Evolutionary conservation across 1,140 invertebrate genomes (phyloP).

Genomic region (Cherax quadricarinatus): DNA sequence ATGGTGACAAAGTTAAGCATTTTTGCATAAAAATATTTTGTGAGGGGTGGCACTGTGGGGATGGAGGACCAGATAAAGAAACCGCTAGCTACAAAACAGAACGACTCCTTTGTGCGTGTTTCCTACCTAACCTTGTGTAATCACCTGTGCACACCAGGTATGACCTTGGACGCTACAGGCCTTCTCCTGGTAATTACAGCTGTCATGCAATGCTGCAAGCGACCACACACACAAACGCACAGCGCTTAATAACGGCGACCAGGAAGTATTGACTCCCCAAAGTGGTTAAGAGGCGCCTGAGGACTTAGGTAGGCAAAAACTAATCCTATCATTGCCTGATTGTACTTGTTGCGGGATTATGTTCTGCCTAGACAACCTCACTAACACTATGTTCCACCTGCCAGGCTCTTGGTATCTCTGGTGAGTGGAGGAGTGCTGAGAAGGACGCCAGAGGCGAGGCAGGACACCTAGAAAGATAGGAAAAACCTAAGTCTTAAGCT

Average conservation of each 20-base stretch:
- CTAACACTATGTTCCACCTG: neutral
- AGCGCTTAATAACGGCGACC: neutral
- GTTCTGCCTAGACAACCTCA: neutral
- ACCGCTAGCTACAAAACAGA: too few relatives aligned
- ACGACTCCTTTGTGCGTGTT: too few relatives aligned
- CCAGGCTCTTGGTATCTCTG: neutral
- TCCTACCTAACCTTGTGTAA: neutral
- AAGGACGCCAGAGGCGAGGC: too few relatives aligned
- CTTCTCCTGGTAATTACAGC: neutral
- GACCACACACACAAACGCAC: neutral
- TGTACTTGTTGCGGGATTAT: neutral
- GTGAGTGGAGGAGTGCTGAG: neutral
- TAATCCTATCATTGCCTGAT: neutral
- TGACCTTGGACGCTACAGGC: neutral
- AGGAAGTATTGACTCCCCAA: neutral
- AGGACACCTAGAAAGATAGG: too few relatives aligned
- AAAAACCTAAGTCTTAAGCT: too few relatives aligned
- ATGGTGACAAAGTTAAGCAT: too few relatives aligned
- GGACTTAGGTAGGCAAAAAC: neutral
- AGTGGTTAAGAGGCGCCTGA: neutral
- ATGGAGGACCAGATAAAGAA: too few relatives aligned
- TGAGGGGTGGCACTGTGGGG: too few relatives aligned
- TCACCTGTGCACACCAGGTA: neutral
- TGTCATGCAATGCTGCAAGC: neutral
- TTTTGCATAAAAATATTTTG: too few relatives aligned